Evolutionary conservation across 2,888 invertebrate species (phyloP), one percentile per base, ranked within the genome.

Genomic region (Asteroscopus sphinx): DNA sequence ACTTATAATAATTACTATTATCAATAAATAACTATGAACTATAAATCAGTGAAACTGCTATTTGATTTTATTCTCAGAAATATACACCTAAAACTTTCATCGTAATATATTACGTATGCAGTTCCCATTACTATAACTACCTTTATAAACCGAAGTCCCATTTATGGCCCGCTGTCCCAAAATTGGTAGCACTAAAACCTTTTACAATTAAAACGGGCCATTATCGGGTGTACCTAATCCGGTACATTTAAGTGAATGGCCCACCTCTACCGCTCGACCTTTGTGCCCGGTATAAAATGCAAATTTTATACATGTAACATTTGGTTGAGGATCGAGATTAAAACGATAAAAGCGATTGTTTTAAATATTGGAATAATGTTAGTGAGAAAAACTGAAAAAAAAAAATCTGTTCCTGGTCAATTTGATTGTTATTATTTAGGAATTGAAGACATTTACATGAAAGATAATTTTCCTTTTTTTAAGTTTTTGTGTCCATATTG

Each of bases 191-290:
- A 72, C 47, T 72, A 68, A 75, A 77, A 81, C 80, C 80, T 82
- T 82, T 81, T 81, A 83, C 82, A 88, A 87, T 87, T 85, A 86
- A 85, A 89, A 81, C 77, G 69, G 74, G 58, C 82, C 84, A 89
- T 90, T 90, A 88, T 86, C 86, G 83, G 81, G 68, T 79, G 78
- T 81, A 71, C 83, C 76, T 89, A 87, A 90, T 90, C 87, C 88
- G 74, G 80, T 73, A 75, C 81, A 80, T 84, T 85, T 80, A 79
- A 79, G 79, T 75, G 80, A 82, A 81, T 76, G 77, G 77, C 78
- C 80, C 82, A 84, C 83, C 86, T 86, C 86, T 81, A 81, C 77
- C 76, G 66, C 44, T 62, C 77, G 80, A 84, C 82, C 86, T 86
- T 81, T 85, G 85, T 79, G 77, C 80, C 62, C 58, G 60, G 73